A percentile compares a stretch with the other conserved stretches of the same genome.
These are phyloP conservation scores for Sitophilus oryzae DNA, from an alignment of 1,140 invertebrate species.

Conservation along the genomic window DNA sequence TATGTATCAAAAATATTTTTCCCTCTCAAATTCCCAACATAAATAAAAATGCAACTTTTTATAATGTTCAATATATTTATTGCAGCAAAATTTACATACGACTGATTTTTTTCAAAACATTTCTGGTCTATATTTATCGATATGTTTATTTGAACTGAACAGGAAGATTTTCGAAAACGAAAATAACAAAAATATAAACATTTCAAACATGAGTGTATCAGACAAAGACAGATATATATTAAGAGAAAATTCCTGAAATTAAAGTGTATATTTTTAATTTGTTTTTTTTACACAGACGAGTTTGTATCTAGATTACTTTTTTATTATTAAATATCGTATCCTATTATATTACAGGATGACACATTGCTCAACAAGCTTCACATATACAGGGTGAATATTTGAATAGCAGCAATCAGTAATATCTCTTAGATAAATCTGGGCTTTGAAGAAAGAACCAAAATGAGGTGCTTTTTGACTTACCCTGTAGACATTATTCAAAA, in stretches of 20 bases:
- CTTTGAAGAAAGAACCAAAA: no score
- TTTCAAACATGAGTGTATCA: no score
- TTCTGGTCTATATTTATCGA: constrained; percentile 29
- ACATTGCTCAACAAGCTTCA: no score
- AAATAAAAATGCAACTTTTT: constrained; percentile 36
- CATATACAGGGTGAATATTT: no score
- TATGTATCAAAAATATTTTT: no score
- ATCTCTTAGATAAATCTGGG: no score
- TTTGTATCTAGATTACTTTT: background rate
- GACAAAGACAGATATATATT: constrained; percentile 2
- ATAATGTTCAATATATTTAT: constrained; percentile 45
- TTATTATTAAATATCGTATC: constrained; percentile 26
- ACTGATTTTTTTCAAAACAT: constrained; percentile 37
- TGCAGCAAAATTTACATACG: constrained; percentile 43
- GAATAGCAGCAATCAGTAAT: no score
- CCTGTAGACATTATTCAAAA: no score
- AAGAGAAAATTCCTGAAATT: constrained; percentile 10
- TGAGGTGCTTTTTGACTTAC: no score
- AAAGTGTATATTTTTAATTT: constrained; percentile 3
- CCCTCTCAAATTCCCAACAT: background rate
- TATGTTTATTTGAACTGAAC: constrained; percentile 20
- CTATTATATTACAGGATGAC: background rate
- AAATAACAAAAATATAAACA: background rate
- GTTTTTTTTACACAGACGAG: constrained; percentile 1
- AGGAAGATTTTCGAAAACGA: constrained; percentile 6